Base-by-base conservation (phyloP, 2,113 vertebrate species). In the Trogon surrucura region DNA sequence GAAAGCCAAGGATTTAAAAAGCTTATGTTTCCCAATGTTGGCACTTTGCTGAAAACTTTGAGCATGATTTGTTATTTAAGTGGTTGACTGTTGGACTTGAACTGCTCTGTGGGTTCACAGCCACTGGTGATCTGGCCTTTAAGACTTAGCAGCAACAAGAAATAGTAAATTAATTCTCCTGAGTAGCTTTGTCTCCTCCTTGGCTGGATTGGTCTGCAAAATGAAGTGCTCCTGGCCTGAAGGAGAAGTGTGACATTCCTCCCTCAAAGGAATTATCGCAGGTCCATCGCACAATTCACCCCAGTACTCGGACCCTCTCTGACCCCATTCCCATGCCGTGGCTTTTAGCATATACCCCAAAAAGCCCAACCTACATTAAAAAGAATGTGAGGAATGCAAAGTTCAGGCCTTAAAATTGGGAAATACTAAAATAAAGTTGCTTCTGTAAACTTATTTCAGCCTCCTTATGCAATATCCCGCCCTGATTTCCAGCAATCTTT, bases 171-270 rank as follows among this genome's bases (percentile, higher is more conserved):
- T 64, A 41, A 61, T 65, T 88, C 70, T 71, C 41, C 66, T 34
- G 66, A 60, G 54, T 32, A 34, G n/a, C 36, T 57, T 34, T 30
- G 32, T 69, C 45, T 72, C 32, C 45, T 62, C 3, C 60, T 94
- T 85, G 86, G 78, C 73, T 38, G n/a, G 56, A 61, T n/a, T 1
- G 2, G 22, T 16, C 47, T 84, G 48, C 48, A n/a, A 72, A 79
- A 95, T 67, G 74, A 94, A 89, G 89, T 85, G 84, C 65, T 91
- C 26, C 48, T 95, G 94, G 84, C 84, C 78, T 36, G 61, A n/a
- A 78, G 32, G 57, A 83, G 53, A 90, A 80, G 66, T 72, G 85
- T 47, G 87, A 95, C 81, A 88, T 91, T 95, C 91, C 25, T 95
- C 66, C 62, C 58, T 74, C 61, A 53, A 91, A 69, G 0, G 11